These are phyloP conservation scores for Thereva nobilitata DNA, from an alignment of 2,888 invertebrate genomes.

Conservation along the genomic window DNA sequence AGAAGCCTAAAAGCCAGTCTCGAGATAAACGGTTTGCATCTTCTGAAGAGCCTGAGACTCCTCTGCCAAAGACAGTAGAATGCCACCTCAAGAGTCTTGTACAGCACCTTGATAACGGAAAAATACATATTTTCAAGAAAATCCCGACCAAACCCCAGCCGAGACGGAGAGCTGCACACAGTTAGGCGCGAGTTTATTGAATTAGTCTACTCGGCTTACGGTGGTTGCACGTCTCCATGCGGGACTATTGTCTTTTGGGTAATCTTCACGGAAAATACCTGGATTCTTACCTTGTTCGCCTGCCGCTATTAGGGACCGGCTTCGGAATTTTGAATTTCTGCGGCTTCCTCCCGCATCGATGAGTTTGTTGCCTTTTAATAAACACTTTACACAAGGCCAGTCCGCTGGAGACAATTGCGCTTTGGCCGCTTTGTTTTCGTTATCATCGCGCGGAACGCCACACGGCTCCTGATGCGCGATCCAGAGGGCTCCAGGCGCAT, in stretches of 20 bases:
- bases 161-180: constrained; percentile 14
- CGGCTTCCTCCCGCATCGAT: constrained; percentile 31
- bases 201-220: constrained; percentile 26
- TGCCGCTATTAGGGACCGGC: neutral
- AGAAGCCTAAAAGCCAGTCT: constrained; percentile 2
- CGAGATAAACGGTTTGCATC: constrained; percentile 9
- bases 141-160: constrained; percentile 21
- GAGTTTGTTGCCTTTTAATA: constrained; percentile 34
- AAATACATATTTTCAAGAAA: constrained; percentile 29
- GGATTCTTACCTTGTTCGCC: constrained; percentile 19
- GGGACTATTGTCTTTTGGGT: constrained; percentile 34
- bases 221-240: constrained; percentile 23
- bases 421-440: constrained; percentile 26
- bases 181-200: constrained; percentile 31
- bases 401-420: constrained; percentile 23
- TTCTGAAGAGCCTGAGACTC: constrained; percentile 8
- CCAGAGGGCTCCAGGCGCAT: constrained; percentile 1
- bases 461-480: constrained; percentile 25
- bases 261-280: constrained; percentile 27
- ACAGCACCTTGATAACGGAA: constrained; percentile 26
- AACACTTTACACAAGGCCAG: constrained; percentile 20
- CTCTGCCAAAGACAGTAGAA: constrained; percentile 9
- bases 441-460: constrained; percentile 22
- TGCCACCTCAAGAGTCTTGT: neutral
- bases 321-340: constrained; percentile 7